Conservation (phyloP, 2,797 vertebrate species). For the Cottoperca gobio region DNA sequence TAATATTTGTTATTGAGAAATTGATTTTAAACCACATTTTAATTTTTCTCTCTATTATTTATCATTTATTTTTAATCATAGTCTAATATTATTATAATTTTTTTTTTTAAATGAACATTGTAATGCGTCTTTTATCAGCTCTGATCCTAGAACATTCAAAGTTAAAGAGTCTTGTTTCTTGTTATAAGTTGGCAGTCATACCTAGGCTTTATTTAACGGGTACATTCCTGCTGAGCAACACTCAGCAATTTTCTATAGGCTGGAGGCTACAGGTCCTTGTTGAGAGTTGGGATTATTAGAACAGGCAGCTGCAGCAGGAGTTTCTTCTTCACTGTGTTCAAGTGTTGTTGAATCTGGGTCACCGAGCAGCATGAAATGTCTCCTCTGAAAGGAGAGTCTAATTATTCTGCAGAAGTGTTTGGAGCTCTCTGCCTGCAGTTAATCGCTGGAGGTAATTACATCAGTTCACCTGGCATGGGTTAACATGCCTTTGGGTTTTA, state of each 20-base stretch:
- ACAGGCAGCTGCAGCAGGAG: slow-evolving; percentile 38
- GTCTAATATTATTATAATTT: neutral
- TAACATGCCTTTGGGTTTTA: slow-evolving; percentile 42
- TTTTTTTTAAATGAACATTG: neutral
- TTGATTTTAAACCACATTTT: neutral
- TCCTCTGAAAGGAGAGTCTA: slow-evolving; percentile 62
- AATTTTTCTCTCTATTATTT: no score
- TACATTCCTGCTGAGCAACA: slow-evolving; percentile 34
- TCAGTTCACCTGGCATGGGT: slow-evolving; percentile 54
- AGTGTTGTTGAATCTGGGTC: slow-evolving; percentile 79
- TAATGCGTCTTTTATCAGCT: neutral
- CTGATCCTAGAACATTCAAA: neutral
- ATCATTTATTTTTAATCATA: neutral
- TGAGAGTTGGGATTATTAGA: slow-evolving; percentile 34
- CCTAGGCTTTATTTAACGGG: slow-evolving; percentile 3
- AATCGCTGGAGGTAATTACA: slow-evolving; percentile 69
- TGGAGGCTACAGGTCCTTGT: slow-evolving; percentile 25
- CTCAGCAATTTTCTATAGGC: slow-evolving; percentile 20
- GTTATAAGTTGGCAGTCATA: neutral
- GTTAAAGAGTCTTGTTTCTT: neutral
- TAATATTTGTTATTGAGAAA: neutral
- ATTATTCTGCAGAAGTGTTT: slow-evolving; percentile 69
- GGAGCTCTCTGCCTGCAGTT: slow-evolving; percentile 58
- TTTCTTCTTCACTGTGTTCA: slow-evolving; percentile 44
- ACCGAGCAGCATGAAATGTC: slow-evolving; percentile 68